Conservation (phyloP, 2,888 invertebrate species). For the Ditylenchus weischeri region DNA sequence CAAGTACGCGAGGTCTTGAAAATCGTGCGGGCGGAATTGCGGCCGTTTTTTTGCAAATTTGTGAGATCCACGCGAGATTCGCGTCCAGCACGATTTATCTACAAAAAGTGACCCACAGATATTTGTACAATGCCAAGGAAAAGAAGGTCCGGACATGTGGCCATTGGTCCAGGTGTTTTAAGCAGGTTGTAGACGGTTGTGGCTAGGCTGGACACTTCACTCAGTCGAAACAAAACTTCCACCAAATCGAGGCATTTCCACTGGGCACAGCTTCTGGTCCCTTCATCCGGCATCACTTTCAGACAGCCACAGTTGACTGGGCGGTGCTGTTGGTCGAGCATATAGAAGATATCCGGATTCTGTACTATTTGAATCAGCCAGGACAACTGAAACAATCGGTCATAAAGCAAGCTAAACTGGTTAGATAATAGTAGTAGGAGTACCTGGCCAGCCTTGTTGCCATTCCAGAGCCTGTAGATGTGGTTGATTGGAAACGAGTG, state of each 20-base stretch:
- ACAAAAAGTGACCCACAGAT: constrained; percentile 15
- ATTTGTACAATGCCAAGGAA: constrained; percentile 84
- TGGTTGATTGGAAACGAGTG: constrained; percentile 74
- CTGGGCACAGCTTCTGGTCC: constrained; percentile 84
- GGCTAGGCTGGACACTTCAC: constrained; percentile 63
- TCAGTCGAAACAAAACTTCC: constrained; percentile 77
- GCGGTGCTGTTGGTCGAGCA: constrained; percentile 83
- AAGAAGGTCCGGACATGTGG: constrained; percentile 81
- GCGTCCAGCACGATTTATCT: no score
- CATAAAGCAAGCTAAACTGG: no score
- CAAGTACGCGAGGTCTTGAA: no score
- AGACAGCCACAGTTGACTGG: constrained; percentile 77
- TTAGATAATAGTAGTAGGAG: no score
- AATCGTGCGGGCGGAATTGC: no score
- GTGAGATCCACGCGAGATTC: no score
- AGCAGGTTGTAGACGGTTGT: constrained; percentile 22
- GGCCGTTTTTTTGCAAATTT: no score
- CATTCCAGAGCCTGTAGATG: constrained; percentile 87
- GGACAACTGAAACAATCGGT: constrained; percentile 67
- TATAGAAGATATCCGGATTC: constrained; percentile 86
- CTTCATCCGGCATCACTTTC: constrained; percentile 89
- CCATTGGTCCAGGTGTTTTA: constrained; percentile 23
- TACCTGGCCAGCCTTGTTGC: constrained; percentile 67
- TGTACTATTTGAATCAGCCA: constrained; percentile 81
- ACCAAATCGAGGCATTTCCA: constrained; percentile 88